A percentile compares a stretch with the other conserved stretches of the same genome.
Conservation (phyloP, 2,888 invertebrate genomes). For the Nomada ferruginata region DNA sequence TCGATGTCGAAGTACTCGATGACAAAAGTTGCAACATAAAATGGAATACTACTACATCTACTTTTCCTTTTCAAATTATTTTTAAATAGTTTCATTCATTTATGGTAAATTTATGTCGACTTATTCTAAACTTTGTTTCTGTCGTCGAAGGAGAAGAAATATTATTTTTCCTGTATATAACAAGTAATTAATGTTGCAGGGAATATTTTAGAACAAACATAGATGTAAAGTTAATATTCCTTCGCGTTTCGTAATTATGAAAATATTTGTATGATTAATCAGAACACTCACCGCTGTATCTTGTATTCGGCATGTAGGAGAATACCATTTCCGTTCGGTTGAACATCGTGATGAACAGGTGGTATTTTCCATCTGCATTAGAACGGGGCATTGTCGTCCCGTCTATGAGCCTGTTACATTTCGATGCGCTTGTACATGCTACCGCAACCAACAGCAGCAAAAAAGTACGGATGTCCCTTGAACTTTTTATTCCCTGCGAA, state of each 20-base stretch:
- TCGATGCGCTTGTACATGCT: slow-evolving; percentile 65
- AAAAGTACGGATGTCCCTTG: slow-evolving; percentile 36
- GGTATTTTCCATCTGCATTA: slow-evolving; percentile 75
- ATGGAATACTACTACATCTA: no score
- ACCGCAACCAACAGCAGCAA: slow-evolving; percentile 67
- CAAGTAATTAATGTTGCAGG: no score
- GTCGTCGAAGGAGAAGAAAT: no score
- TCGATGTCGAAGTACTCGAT: no score
- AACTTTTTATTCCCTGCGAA: slow-evolving; percentile 55
- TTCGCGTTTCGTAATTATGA: no score
- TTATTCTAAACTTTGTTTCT: no score
- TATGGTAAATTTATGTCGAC: no score
- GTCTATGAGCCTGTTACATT: slow-evolving; percentile 76
- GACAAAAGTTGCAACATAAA: no score
- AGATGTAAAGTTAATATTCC: not conserved
- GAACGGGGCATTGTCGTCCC: slow-evolving; percentile 71
- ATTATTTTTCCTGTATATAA: no score
- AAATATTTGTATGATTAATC: not conserved
- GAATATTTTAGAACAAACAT: not conserved
- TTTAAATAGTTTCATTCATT: no score
- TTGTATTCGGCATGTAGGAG: slow-evolving; percentile 81
- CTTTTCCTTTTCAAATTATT: no score
- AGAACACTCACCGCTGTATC: slow-evolving; percentile 77
- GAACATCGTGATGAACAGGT: slow-evolving; percentile 69
- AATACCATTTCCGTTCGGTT: slow-evolving; percentile 78